These are phyloP conservation scores for Bicyclus anynana DNA, from an alignment of 1,140 invertebrate genomes.

Conservation along the genomic window DNA sequence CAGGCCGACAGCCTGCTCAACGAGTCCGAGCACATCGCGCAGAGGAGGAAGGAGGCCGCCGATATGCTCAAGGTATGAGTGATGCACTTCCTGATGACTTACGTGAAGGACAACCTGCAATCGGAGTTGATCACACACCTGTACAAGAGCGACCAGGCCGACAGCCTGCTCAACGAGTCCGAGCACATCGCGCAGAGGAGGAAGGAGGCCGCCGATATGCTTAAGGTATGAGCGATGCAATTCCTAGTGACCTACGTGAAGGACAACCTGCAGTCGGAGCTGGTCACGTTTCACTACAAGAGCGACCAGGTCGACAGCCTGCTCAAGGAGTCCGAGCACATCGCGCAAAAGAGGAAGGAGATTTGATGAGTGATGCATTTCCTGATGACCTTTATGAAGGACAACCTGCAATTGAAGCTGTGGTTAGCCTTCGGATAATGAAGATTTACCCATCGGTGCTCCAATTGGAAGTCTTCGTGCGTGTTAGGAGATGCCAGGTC, in stretches of 20 bases:
- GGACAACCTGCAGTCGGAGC: conserved; percentile 98
- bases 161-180: conserved; percentile 95
- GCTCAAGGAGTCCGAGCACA: conserved; percentile 97
- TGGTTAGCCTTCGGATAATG: too few species aligned
- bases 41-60: conserved; percentile 94
- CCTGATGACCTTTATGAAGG: too few species aligned
- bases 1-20: conserved; percentile 95
- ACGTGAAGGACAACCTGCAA: conserved; percentile 98
- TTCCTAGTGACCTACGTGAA: conserved; percentile 99
- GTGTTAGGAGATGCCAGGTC: too few species aligned
- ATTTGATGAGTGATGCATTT: too few species aligned
- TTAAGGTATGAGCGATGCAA: conserved; percentile 99
- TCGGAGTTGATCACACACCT: conserved; percentile 98
- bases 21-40: conserved; percentile 98
- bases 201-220: conserved; percentile 97
- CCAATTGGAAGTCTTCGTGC: too few species aligned
- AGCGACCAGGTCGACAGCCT: conserved; percentile 95
- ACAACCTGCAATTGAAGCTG: too few species aligned
- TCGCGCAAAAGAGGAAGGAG: conserved; percentile 97
- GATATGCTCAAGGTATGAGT: conserved; percentile 99
- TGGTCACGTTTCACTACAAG: conserved; percentile 99
- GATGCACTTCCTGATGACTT: conserved; percentile 99
- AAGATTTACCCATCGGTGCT: too few species aligned
- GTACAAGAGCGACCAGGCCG: conserved; percentile 97
- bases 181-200: conserved; percentile 97